These are phyloP conservation scores for Cephalopachus bancanus DNA, from an alignment of 2,797 vertebrate species.

Conservation along the genomic window DNA sequence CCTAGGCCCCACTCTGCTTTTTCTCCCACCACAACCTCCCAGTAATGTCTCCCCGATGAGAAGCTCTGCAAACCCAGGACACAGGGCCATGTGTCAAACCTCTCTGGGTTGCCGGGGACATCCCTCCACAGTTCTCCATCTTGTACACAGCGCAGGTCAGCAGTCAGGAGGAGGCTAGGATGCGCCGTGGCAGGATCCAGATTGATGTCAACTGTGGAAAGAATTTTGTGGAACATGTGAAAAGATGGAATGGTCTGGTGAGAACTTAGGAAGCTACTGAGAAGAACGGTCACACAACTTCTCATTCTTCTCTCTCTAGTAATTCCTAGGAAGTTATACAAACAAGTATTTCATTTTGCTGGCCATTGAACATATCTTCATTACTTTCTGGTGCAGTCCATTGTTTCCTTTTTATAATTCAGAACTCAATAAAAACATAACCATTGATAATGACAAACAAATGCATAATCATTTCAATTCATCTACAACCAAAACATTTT, in stretches of 20 bases:
- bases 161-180: slow-evolving; percentile 75
- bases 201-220: slow-evolving; percentile 72
- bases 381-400: not conserved
- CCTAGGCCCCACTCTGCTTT: slow-evolving; percentile 80
- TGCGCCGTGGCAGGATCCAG: slow-evolving; percentile 76
- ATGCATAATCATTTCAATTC: not conserved
- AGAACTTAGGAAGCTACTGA: not conserved
- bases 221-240: not conserved
- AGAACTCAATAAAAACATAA: not conserved
- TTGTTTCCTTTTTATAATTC: too few species aligned
- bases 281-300: not conserved
- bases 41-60: slow-evolving; percentile 81
- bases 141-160: slow-evolving; percentile 65
- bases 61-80: slow-evolving; percentile 81
- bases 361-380: not conserved
- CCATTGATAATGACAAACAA: not conserved
- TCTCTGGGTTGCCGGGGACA: slow-evolving; percentile 40
- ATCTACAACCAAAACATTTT: not conserved
- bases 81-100: slow-evolving; percentile 84
- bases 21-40: slow-evolving; percentile 82
- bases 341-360: not conserved
- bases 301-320: not conserved
- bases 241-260: not conserved
- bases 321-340: not conserved
- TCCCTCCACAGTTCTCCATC: slow-evolving; percentile 67